A percentile compares a stretch with the other conserved stretches of the same genome.
Conservation (phyloP, 2,113 vertebrate species). For the Oncorhynchus clarkii region DNA sequence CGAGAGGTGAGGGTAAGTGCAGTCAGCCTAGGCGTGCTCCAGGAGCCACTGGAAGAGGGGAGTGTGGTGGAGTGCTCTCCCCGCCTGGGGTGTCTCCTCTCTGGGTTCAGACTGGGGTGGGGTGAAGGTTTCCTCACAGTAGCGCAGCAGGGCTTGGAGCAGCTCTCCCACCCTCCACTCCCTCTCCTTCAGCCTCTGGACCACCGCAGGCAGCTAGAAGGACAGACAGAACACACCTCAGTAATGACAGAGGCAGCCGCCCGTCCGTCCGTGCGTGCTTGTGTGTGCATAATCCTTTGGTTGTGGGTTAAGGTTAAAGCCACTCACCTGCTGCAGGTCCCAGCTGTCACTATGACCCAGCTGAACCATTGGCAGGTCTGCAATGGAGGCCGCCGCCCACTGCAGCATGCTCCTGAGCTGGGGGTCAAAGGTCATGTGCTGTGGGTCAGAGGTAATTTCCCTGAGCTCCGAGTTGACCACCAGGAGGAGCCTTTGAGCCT, state of each 20-base stretch:
- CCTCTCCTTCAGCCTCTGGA: slow-evolving; percentile 78
- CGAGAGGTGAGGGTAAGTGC: not conserved
- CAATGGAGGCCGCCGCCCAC: slow-evolving; percentile 91
- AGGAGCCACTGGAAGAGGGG: slow-evolving; percentile 89
- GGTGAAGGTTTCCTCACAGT: slow-evolving; percentile 74
- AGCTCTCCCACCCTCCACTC: slow-evolving; percentile 88
- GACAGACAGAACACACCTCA: not conserved
- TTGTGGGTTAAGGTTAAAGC: slow-evolving; percentile 35
- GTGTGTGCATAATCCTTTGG: not conserved
- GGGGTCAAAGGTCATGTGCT: slow-evolving; percentile 75
- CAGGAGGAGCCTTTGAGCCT: slow-evolving; percentile 62
- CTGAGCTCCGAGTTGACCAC: slow-evolving; percentile 82
- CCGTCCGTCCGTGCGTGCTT: no score
- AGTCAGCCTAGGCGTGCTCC: slow-evolving; percentile 77
- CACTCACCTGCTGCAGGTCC: slow-evolving; percentile 83
- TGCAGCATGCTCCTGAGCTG: slow-evolving; percentile 87
- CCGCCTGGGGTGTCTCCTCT: slow-evolving; percentile 21
- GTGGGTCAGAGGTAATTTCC: slow-evolving; percentile 71
- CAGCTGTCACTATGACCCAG: slow-evolving; percentile 70
- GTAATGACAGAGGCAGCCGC: no score
- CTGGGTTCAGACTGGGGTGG: slow-evolving; percentile 54
- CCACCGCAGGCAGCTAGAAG: slow-evolving; percentile 78
- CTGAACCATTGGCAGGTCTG: slow-evolving; percentile 78
- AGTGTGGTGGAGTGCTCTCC: slow-evolving; percentile 44
- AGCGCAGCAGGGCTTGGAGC: slow-evolving; percentile 85